Evolutionary conservation across 1,140 invertebrate species (phyloP), one percentile per base, ranked within the genome.

Genomic region (Orussus abietinus): DNA sequence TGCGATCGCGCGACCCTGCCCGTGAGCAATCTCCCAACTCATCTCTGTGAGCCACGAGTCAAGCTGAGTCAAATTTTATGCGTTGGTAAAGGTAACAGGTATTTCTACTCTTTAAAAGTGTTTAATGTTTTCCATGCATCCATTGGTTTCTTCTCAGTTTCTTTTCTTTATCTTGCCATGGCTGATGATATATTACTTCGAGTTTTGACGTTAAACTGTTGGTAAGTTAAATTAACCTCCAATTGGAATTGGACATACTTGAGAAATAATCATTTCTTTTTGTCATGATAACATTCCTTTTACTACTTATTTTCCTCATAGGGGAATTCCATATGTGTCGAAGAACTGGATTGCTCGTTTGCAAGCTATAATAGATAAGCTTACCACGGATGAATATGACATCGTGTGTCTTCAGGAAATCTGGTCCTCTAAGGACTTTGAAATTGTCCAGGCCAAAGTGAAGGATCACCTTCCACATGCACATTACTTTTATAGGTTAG

Each of bases 401-500:
- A 80, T 97, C 55, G 86, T 96, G 2, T 90, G 92, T 42, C 71
- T 98, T 9, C 92, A 97, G 78, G 94, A 97, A 78, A 80, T 96
- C 10, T 96, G 92, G 92, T 80, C 79, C 38, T 77, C 85, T 47
- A 62, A 76, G 30, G 91, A 95, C 70, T 96, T 81, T 70, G 68
- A 86, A 47, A 73, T 75, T 47, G 79, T 92, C 13, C 80, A 79
- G 49, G 65, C 82, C 1, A 80, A 76, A 59, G 74, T 82, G 2
- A 64, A 76, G 26, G 61, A 60, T 41, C 68, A 73, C n/a, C 66
- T 94, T 31, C 90, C 89, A 5, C 86, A 86, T 75, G 81, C 85
- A 1, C 90, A 96, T 75, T 97, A 97, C 65, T 97, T 96, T 70
- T 86, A 91, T 62, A 96, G 91, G 86, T 91, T 31, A 32, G 21